Percentiles rank a stretch among this genome's conserved stretches.
phyloP scores from a whole-genome alignment of 1,140 invertebrate genomes.

The Drosophila repletoides region DNA sequence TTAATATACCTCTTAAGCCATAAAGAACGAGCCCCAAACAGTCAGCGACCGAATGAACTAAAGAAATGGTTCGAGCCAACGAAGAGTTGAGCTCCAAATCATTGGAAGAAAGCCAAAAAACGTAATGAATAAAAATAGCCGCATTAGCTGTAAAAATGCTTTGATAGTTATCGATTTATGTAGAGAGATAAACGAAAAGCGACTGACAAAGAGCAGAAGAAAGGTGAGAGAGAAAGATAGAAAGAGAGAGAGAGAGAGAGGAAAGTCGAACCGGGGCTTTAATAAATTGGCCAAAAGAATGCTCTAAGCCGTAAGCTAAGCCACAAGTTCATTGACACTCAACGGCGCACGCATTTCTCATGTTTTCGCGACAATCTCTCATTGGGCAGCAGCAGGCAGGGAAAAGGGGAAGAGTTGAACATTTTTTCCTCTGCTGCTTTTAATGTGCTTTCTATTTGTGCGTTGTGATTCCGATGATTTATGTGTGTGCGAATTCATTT shows the following conservation, averaged over 20 bases:
- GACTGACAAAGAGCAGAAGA: not conserved
- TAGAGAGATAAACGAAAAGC: conserved; percentile 9
- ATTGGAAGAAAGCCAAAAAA: conserved; percentile 69
- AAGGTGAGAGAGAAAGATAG: conserved; percentile 3
- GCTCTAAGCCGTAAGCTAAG: conserved; percentile 60
- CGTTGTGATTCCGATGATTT: conserved; percentile 49
- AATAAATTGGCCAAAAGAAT: conserved; percentile 76
- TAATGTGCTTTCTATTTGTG: conserved; percentile 64
- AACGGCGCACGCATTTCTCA: conserved; percentile 30
- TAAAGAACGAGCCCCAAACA: not conserved
- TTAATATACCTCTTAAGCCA: not conserved
- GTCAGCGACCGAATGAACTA: not conserved
- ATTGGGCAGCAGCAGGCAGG: no score
- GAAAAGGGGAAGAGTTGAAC: not conserved
- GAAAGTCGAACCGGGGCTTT: conserved; percentile 32
- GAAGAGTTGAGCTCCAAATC: conserved; percentile 38
- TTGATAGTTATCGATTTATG: conserved; percentile 78
- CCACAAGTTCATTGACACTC: conserved; percentile 66
- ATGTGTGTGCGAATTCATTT: conserved; percentile 52
- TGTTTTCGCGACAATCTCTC: conserved; percentile 56
- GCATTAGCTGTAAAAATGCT: conserved; percentile 78
- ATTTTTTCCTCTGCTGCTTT: conserved; percentile 26
- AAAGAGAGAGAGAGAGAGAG: conserved; percentile 20
- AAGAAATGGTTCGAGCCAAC: conserved; percentile 16
- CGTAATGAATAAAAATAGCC: conserved; percentile 81